Percentiles rank a stretch among this genome's conserved stretches.
Evolutionary conservation across 2,113 vertebrate genomes (phyloP).

Genomic region (Ginglymostoma cirratum): DNA sequence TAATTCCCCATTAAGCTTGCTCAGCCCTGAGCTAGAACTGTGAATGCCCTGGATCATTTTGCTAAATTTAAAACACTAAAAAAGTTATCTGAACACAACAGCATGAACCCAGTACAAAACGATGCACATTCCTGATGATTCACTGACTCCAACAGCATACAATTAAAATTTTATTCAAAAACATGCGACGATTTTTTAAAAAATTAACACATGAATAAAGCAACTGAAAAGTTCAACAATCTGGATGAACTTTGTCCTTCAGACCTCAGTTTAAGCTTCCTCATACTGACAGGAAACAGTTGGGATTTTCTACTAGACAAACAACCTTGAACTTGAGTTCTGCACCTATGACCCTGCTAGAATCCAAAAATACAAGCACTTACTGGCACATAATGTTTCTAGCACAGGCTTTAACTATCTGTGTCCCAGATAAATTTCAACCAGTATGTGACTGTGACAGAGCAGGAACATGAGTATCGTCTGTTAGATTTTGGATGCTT

Average conservation of each 20-base stretch:
- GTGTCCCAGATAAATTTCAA: not conserved
- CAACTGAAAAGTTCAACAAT: not conserved
- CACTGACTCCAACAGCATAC: not conserved
- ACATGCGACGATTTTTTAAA: not conserved
- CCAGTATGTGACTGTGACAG: not conserved
- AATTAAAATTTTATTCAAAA: not conserved
- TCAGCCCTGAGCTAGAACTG: not conserved
- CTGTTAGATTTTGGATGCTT: not conserved
- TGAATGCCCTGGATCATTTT: not conserved
- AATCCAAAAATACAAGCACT: not conserved
- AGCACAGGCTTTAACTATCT: not conserved
- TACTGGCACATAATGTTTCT: not conserved
- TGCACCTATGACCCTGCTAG: not conserved
- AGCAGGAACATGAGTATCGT: not conserved
- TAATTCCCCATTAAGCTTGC: not conserved
- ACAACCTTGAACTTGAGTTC: conserved; percentile 11
- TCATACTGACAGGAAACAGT: conserved; percentile 26
- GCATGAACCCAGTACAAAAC: not conserved
- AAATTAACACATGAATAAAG: not conserved
- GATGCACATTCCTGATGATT: not conserved
- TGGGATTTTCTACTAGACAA: conserved; percentile 27
- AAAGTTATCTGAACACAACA: not conserved
- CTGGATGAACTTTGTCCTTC: not conserved
- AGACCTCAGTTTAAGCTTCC: not conserved
- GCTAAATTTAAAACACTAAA: not conserved